Conservation (phyloP, 2,797 vertebrate genomes). For the Lepidocolaptes lacrymiger region DNA sequence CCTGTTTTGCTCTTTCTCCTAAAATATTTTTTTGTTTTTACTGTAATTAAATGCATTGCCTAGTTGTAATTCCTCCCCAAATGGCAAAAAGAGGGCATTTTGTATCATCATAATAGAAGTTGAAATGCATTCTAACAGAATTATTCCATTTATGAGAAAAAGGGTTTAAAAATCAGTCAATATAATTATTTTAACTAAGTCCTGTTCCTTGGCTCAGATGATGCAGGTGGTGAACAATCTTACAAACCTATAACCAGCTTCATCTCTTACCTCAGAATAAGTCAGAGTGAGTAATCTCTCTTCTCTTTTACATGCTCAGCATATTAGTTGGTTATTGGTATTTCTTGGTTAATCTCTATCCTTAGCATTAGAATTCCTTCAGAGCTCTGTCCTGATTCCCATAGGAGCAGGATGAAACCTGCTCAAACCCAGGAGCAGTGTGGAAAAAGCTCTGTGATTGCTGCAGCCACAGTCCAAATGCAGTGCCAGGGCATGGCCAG, state of each 20-base stretch:
- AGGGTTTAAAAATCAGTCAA: not conserved
- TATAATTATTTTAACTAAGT: not conserved
- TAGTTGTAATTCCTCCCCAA: not conserved
- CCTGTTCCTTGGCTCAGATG: not conserved
- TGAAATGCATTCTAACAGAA: not conserved
- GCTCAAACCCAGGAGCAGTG: not conserved
- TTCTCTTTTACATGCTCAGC: not conserved
- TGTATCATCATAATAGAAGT: not conserved
- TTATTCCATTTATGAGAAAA: not conserved
- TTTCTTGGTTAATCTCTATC: not conserved
- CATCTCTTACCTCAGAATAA: not conserved
- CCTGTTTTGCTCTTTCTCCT: not conserved
- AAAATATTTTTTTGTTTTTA: not conserved
- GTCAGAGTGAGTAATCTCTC: not conserved
- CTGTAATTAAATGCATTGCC: not conserved
- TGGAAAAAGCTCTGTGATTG: not conserved
- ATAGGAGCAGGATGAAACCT: not conserved
- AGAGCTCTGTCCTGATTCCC: not conserved
- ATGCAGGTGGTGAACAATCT: not conserved
- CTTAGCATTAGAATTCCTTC: not conserved
- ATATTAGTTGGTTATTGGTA: not conserved
- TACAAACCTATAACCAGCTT: not conserved
- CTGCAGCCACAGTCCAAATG: not conserved
- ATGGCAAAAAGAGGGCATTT: not conserved
- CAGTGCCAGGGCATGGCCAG: not conserved